Evolutionary conservation across 2,113 vertebrate genomes (phyloP), one percentile per base, ranked within the genome.

Genomic region (Redunca redunca): DNA sequence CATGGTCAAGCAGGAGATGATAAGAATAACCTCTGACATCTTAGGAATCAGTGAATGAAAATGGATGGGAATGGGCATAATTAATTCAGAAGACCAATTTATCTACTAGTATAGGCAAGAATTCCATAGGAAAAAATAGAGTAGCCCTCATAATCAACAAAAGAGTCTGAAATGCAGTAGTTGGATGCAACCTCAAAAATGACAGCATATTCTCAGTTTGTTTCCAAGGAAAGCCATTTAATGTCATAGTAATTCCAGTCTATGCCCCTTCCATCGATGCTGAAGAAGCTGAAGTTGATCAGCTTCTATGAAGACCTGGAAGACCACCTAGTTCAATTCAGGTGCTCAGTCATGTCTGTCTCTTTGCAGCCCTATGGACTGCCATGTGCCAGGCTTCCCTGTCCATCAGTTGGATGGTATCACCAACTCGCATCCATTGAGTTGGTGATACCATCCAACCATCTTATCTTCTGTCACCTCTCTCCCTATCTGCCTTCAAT

Each of bases 321-420:
- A 67, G 33, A 67, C 33, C 64, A 19, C 33, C 33, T 67, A 19
- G 33, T 19, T 36, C 64, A 36, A 8, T 67, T 67, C 64, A 67
- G 64, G 19, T 67, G 64, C 33, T 36, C 17, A 67, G 64, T 67
- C 16, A 67, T 21, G 16, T 67, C 33, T 67, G 4, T 36, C 8
- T 67, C 17, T 67, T 36, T 67, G 64, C 64, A 67, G 5, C 4
- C 8, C 64, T 67, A 36, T n/a, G 64, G 33, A 36, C 64, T n/a
- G 17, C 8, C 0, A 0, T 2, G 3, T 21, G 33, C 33, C 33
- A 67, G 17, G 8, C 17, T 36, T n/a, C 33, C 64, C 33, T 11
- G 64, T 36, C 8, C 17, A 36, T 67, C 40, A 40, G 40, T 40
- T 40, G 40, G 40, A 3, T 40, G 40, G 40, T 40, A 40, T 3